Conservation (phyloP, 2,113 vertebrate species). For the Fregetta grallaria region DNA sequence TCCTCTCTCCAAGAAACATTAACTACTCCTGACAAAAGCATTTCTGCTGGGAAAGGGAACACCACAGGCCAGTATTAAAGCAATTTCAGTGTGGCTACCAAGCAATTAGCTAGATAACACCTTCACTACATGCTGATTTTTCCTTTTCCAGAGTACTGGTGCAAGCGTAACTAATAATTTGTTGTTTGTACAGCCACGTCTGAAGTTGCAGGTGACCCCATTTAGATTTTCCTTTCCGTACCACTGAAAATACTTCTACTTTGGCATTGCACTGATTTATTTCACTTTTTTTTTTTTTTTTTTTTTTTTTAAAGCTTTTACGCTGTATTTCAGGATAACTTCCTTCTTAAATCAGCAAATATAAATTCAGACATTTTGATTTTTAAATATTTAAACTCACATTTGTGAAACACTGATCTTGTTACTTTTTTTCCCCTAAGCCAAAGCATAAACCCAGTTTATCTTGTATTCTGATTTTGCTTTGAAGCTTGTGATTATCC, state of each 20-base stretch:
- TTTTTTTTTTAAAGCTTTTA: neutral
- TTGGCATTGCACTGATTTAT: neutral
- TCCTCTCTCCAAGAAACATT: neutral
- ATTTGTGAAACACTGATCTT: neutral
- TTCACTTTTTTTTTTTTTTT: neutral
- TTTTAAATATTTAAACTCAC: neutral
- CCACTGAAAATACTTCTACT: neutral
- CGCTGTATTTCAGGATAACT: neutral
- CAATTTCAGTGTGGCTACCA: neutral
- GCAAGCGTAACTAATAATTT: neutral
- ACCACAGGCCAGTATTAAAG: neutral
- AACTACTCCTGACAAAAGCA: neutral
- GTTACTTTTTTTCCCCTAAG: fast-evolving
- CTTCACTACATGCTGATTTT: neutral
- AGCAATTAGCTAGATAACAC: neutral
- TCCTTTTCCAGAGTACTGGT: neutral
- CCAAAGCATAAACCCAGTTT: neutral
- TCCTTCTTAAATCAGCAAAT: neutral
- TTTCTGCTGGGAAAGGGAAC: neutral
- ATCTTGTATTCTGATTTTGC: neutral
- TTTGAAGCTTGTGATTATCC: neutral
- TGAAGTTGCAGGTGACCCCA: neutral
- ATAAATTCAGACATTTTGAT: neutral
- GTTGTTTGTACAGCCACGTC: neutral
- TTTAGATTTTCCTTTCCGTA: neutral